A percentile compares a stretch with the other conserved stretches of the same genome.
These are phyloP conservation scores for Hermaeophaga mercurialis DNA, from an alignment of 2,888 invertebrate species.

Conservation along the genomic window DNA sequence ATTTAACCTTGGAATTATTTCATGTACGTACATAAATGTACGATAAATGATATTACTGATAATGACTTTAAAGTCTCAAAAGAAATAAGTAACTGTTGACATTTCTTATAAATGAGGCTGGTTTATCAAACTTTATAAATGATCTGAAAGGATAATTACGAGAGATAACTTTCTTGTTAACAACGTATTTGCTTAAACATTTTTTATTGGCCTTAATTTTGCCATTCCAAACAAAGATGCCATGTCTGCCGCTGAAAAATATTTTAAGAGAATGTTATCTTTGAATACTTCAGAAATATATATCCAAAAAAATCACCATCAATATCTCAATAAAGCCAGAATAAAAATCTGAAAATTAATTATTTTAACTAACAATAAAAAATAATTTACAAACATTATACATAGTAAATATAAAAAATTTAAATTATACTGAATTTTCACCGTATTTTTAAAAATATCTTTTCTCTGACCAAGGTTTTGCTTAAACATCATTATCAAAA, in stretches of 20 bases:
- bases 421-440: no score
- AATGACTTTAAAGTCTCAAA: slow-evolving; percentile 15
- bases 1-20: slow-evolving; percentile 34
- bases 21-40: slow-evolving; percentile 25
- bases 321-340: background rate
- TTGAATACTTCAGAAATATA: no score
- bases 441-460: no score
- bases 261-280: background rate
- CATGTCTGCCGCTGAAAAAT: background rate
- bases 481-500: no score
- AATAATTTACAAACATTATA: no score
- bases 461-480: no score
- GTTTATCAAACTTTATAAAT: slow-evolving; percentile 22
- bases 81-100: slow-evolving; percentile 24
- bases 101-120: slow-evolving; percentile 17
- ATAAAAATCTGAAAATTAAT: no score
- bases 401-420: no score
- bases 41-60: slow-evolving; percentile 27
- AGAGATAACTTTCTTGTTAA: slow-evolving; percentile 14
- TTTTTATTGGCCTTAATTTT: background rate
- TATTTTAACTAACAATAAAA: no score
- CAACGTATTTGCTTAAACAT: background rate
- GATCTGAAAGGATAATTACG: background rate
- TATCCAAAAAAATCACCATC: no score
- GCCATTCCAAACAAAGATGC: background rate